Evolutionary conservation across 2,888 invertebrate species (phyloP).

Genomic region (Gortyna flavago): DNA sequence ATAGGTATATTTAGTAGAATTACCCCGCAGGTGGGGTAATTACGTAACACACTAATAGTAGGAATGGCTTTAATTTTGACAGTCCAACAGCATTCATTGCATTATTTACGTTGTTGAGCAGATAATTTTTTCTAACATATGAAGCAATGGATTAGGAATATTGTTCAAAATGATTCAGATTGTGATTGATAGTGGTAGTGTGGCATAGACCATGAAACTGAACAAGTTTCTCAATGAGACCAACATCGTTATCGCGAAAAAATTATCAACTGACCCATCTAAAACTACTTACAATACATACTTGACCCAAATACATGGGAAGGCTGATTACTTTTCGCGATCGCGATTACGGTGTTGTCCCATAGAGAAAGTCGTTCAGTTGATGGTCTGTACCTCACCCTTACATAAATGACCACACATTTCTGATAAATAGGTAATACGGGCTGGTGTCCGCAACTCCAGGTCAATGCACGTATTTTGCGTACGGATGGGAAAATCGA

Average conservation of each 20-base stretch:
- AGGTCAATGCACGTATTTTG: too few relatives aligned
- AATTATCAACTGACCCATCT: not conserved
- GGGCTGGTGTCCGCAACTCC: too few relatives aligned
- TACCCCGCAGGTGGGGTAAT: too few relatives aligned
- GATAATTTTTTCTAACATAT: not conserved
- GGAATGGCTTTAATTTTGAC: not conserved
- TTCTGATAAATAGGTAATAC: not conserved
- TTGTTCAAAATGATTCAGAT: too few relatives aligned
- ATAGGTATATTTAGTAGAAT: too few relatives aligned
- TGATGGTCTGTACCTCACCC: not conserved
- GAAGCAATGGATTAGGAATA: too few relatives aligned
- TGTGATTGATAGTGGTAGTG: too few relatives aligned
- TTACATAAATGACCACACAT: not conserved
- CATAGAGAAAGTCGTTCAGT: not conserved
- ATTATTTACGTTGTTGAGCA: not conserved
- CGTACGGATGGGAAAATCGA: too few relatives aligned
- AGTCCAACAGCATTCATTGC: not conserved
- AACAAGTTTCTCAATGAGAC: too few relatives aligned
- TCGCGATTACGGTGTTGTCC: not conserved
- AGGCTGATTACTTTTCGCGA: not conserved
- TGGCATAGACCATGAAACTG: too few relatives aligned
- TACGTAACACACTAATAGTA: not conserved
- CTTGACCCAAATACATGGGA: not conserved
- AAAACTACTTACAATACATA: not conserved
- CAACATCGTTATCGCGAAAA: not conserved